Evolutionary conservation across 2,113 vertebrate genomes (phyloP), one percentile per base, ranked within the genome.

Genomic region (Indri indri): DNA sequence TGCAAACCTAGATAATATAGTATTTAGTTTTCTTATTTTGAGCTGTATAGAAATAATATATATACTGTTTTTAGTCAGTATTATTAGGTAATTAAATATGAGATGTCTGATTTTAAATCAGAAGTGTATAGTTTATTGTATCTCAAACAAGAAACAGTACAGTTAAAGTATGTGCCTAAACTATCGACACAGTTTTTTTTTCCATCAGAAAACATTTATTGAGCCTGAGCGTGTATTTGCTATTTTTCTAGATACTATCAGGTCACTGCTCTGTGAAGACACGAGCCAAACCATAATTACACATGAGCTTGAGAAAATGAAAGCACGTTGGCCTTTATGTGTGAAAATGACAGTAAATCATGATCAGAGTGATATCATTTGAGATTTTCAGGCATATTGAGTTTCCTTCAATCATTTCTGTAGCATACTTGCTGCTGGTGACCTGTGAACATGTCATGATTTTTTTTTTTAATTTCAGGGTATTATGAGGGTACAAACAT

Each of bases 11-110:
- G 52, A 65, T 85, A 65, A 82, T 89, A 40, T 11, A 84, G 34
- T 61, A 59, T 79, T 59, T 95, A 32, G 2, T 73, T 92, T 94
- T 94, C 84, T 88, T 70, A 81, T 86, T 92, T 92, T 87, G 50
- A 96, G 4, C 45, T 77, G 85, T 86, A 68, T 77, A 81, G 25
- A 70, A 79, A 81, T 79, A 23, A 6, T 74, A 74, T 66, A 45
- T 12, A 50, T 18, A 66, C 8, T 83, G 63, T 8, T 90, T 85
- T 45, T 54, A 54, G 13, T 82, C 7, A 30, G 0, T 54, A 40
- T 84, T 89, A 80, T 54, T 54, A 54, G 52, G 52, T 54, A 4
- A 54, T 54, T 54, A 54, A 54, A 18, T 54, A 54, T 54, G 52
- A 54, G 18, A 54, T 54, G 17, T 54, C 52, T 17, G 5, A 54